Conservation (phyloP, 2,113 vertebrate genomes). For the Amazona vittata region DNA sequence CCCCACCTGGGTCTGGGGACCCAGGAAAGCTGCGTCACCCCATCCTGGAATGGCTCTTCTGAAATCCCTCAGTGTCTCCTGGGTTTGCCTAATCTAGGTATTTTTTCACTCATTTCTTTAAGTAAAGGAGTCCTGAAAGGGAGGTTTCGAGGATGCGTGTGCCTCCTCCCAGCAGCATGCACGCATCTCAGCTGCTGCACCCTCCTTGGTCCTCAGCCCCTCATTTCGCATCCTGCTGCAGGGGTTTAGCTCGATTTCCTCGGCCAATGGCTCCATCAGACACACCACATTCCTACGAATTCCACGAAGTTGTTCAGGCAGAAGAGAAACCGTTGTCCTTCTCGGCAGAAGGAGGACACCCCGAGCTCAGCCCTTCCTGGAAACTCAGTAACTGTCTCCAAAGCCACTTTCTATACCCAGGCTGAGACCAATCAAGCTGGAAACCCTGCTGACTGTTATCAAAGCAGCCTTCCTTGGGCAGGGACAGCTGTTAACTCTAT, state of each 20-base stretch:
- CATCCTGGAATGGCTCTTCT: background rate
- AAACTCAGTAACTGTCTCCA: background rate
- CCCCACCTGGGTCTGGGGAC: background rate
- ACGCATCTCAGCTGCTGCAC: background rate
- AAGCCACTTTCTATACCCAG: background rate
- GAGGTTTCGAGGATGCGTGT: background rate
- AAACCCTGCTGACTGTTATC: background rate
- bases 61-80: background rate
- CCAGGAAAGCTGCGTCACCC: background rate
- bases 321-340: background rate
- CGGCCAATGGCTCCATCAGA: background rate
- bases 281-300: background rate
- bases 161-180: background rate
- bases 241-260: background rate
- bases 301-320: background rate
- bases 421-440: background rate
- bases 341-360: background rate
- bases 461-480: background rate
- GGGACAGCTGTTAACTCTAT: fast-evolving
- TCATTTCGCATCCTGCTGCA: background rate
- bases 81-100: background rate
- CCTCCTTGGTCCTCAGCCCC: background rate
- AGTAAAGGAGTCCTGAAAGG: fast-evolving
- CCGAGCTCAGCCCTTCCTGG: background rate
- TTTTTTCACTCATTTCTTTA: background rate